These are phyloP conservation scores for Cyclophora punctaria DNA, from an alignment of 2,888 invertebrate genomes.

Conservation along the genomic window DNA sequence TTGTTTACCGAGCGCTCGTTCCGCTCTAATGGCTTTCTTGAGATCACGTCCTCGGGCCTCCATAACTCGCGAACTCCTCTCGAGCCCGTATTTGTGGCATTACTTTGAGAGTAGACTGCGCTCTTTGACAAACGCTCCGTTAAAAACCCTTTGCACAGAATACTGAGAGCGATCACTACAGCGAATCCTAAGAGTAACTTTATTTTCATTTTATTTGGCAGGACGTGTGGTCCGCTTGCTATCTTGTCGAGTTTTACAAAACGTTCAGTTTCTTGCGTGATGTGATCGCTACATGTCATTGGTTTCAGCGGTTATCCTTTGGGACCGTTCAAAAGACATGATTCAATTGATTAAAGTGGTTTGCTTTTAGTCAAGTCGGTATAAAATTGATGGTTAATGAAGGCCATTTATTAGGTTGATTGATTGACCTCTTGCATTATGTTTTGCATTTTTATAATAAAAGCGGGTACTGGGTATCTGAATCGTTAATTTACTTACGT, in stretches of 20 bases:
- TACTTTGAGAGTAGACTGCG: constrained; percentile 11
- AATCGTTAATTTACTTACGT: too few relatives aligned
- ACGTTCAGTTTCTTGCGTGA: constrained; percentile 31
- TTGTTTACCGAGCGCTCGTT: constrained; percentile 23
- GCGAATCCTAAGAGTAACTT: constrained; percentile 29
- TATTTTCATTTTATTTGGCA: constrained; percentile 38
- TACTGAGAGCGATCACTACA: constrained; percentile 27
- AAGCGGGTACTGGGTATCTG: too few relatives aligned
- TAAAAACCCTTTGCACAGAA: constrained; percentile 26
- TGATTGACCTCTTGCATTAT: constrained; percentile 30
- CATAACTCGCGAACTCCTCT: constrained; percentile 19
- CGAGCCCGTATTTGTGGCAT: constrained; percentile 10
- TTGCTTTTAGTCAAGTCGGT: constrained; percentile 50
- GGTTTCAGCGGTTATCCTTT: constrained; percentile 34
- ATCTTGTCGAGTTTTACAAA: constrained; percentile 38
- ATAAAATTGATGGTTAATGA: constrained; percentile 43
- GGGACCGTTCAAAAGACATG: constrained; percentile 50
- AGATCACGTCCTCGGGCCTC: constrained; percentile 16
- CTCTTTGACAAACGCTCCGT: constrained; percentile 6
- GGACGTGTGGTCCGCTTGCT: constrained; percentile 46
- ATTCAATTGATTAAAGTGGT: constrained; percentile 67
- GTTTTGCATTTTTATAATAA: too few relatives aligned
- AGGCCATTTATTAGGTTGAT: constrained; percentile 50
- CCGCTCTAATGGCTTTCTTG: constrained; percentile 23
- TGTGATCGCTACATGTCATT: constrained; percentile 32